These are phyloP conservation scores for Lamellibrachia columna DNA, from an alignment of 2,888 invertebrate genomes.

Conservation along the genomic window DNA sequence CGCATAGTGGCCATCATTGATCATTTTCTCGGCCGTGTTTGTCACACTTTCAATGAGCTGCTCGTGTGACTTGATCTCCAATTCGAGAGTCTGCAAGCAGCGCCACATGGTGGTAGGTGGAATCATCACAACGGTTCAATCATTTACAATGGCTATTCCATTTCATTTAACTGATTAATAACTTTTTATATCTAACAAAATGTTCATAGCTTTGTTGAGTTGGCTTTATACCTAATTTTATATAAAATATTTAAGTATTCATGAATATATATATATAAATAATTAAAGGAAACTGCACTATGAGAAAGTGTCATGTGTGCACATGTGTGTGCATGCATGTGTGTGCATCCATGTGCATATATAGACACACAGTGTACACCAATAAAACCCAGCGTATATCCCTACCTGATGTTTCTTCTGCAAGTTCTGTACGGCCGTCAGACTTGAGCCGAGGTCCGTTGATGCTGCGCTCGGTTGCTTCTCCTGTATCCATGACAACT, in stretches of 20 bases:
- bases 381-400: background rate
- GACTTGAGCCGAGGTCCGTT: slow-evolving; percentile 73
- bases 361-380: background rate
- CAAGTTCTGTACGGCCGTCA: slow-evolving; percentile 84
- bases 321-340: no score
- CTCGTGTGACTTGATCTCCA: slow-evolving; percentile 87
- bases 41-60: slow-evolving; percentile 81
- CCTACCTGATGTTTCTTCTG: slow-evolving; percentile 88
- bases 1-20: slow-evolving; percentile 86
- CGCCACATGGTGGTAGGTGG: background rate
- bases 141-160: background rate
- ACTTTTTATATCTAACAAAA: background rate
- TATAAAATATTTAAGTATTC: no score
- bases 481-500: slow-evolving; percentile 88
- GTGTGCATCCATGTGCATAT: no score
- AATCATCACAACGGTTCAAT: background rate
- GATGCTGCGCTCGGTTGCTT: slow-evolving; percentile 78
- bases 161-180: background rate
- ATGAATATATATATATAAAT: no score
- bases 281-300: no score
- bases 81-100: slow-evolving; percentile 76
- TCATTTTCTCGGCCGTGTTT: slow-evolving; percentile 80
- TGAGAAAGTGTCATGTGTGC: no score
- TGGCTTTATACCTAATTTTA: no score
- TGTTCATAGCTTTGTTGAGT: no score